phyloP scores from a whole-genome alignment of 2,797 vertebrate genomes.

The Oceanodroma leucorhoa region DNA sequence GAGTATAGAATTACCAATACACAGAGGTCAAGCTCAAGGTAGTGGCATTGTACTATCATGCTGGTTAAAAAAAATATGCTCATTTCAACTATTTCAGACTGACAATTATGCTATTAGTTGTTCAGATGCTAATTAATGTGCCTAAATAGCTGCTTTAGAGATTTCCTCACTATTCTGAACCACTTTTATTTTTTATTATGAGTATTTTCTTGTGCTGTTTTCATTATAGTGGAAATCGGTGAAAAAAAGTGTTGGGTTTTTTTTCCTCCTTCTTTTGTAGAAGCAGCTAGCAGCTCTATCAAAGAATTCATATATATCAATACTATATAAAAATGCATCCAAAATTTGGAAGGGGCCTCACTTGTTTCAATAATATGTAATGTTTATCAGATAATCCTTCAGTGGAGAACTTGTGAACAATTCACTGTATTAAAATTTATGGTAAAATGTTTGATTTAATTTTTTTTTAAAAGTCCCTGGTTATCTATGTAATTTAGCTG shows the following conservation, averaged over 20 bases:
- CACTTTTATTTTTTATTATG: background rate
- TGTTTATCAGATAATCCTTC: background rate
- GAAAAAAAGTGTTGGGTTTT: background rate
- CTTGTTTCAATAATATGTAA: background rate
- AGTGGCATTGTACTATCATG: background rate
- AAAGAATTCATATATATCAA: background rate
- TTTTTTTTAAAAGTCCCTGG: background rate
- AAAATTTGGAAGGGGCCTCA: background rate
- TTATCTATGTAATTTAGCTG: constrained; percentile 66
- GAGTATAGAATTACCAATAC: constrained; percentile 55
- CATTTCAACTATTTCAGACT: background rate
- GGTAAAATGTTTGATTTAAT: background rate
- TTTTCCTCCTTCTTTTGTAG: background rate
- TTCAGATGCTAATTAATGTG: background rate
- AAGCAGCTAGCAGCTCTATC: background rate
- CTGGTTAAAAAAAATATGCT: background rate
- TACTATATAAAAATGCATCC: background rate
- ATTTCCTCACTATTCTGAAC: background rate
- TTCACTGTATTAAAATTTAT: background rate
- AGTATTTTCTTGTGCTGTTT: background rate
- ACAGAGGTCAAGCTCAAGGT: constrained; percentile 78
- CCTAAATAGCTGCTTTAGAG: background rate
- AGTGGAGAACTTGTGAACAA: background rate
- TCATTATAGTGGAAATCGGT: background rate
- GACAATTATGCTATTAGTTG: background rate